Percentiles rank a stretch among this genome's conserved stretches.
phyloP scores from a whole-genome alignment of 2,888 invertebrate species.

The Lapara coniferarum region DNA sequence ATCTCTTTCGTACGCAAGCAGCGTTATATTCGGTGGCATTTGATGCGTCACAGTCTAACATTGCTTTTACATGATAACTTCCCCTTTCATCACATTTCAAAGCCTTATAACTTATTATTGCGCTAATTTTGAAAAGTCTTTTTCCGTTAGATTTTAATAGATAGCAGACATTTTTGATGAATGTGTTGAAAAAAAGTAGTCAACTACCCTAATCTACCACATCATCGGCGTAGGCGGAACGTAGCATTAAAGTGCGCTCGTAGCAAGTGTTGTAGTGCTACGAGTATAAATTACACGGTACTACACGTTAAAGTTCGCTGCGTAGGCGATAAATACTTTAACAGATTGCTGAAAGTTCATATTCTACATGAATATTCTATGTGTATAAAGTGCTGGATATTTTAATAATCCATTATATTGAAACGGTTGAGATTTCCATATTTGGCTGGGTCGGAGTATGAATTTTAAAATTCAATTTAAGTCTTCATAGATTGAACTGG shows the following conservation, averaged over 20 bases:
- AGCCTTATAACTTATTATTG: too few species aligned
- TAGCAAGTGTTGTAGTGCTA: slow-evolving; percentile 21
- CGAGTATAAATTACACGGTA: slow-evolving; percentile 2
- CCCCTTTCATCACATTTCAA: too few species aligned
- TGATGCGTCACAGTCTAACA: too few species aligned
- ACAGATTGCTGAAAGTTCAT: not conserved
- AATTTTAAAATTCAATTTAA: slow-evolving; percentile 10
- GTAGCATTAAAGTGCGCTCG: slow-evolving; percentile 6
- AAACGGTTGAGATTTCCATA: not conserved
- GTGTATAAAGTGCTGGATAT: not conserved
- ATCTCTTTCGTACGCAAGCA: too few species aligned
- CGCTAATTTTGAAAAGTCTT: too few species aligned
- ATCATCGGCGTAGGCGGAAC: not conserved
- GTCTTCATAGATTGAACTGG: not conserved
- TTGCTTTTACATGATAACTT: too few species aligned
- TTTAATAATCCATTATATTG: not conserved
- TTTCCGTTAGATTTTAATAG: too few species aligned
- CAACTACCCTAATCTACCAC: too few species aligned
- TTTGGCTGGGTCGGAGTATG: not conserved
- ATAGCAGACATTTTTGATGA: too few species aligned
- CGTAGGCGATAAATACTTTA: slow-evolving; percentile 3
- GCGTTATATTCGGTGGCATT: too few species aligned
- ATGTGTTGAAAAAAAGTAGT: too few species aligned
- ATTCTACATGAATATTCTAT: not conserved
- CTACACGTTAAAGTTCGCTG: not conserved